A percentile compares a stretch with the other conserved stretches of the same genome.
Evolutionary conservation across 1,140 invertebrate genomes (phyloP).

Genomic region (Achroia grisella): DNA sequence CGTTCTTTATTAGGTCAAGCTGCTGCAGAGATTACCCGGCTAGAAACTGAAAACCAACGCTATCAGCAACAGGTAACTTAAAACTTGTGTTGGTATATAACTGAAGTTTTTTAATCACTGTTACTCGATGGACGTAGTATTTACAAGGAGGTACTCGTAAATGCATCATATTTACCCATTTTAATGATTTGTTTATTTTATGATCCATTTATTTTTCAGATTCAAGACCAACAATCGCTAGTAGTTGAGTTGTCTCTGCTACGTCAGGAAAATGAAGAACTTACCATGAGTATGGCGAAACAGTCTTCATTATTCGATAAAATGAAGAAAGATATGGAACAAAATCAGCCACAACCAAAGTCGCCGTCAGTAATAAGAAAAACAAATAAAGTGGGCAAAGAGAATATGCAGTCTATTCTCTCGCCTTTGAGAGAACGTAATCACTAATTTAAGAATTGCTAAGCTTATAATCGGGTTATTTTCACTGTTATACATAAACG

Average conservation of each 20-base stretch:
- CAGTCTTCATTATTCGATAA: constrained; percentile 61
- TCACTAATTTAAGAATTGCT: constrained; percentile 24
- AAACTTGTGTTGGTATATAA: too few species aligned
- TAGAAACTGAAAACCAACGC: constrained; percentile 47
- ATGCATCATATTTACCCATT: background rate
- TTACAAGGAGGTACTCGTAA: too few species aligned
- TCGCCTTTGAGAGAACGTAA: constrained; percentile 63
- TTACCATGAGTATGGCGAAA: constrained; percentile 52
- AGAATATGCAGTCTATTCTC: constrained; percentile 49
- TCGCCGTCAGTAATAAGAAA: constrained; percentile 56
- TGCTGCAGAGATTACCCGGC: constrained; percentile 38
- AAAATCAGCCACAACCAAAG: constrained; percentile 36
- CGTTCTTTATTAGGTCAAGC: constrained; percentile 45
- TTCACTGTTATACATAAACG: background rate
- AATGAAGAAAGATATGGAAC: constrained; percentile 54
- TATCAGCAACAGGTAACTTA: constrained; percentile 47
- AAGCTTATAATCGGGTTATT: background rate
- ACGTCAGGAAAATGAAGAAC: constrained; percentile 62
- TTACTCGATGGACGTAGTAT: too few species aligned
- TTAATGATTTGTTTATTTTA: too few species aligned
- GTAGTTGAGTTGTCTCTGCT: constrained; percentile 62
- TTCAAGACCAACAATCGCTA: constrained; percentile 63
- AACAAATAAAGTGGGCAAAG: constrained; percentile 55
- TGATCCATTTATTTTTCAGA: constrained; percentile 24
- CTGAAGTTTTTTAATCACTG: too few species aligned